phyloP scores from a whole-genome alignment of 2,888 invertebrate species.

The Norana najaformis region DNA sequence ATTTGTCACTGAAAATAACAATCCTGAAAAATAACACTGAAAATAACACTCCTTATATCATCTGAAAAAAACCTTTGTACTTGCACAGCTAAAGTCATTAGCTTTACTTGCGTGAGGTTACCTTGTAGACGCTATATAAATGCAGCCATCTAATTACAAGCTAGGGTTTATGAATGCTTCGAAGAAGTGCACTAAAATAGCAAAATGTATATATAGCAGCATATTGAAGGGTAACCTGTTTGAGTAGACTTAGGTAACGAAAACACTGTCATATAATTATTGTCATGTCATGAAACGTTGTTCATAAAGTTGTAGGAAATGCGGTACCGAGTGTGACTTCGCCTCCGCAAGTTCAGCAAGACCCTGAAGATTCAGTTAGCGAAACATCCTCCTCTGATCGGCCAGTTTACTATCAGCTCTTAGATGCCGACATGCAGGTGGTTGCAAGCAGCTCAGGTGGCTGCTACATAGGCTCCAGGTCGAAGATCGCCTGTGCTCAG shows the following conservation, averaged over 20 bases:
- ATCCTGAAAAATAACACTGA: too few species aligned
- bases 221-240: background rate
- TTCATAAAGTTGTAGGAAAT: background rate
- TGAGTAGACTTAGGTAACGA: background rate
- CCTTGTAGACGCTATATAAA: too few species aligned
- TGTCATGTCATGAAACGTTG: background rate
- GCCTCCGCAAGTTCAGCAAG: background rate
- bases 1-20: too few species aligned
- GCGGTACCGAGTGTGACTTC: background rate
- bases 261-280: background rate
- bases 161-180: too few species aligned
- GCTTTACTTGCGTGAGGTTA: too few species aligned
- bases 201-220: too few species aligned
- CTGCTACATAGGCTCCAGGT: background rate
- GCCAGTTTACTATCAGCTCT: background rate
- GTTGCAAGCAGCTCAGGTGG: background rate
- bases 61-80: background rate
- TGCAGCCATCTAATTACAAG: too few species aligned
- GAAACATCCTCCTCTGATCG: background rate
- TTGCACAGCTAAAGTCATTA: too few species aligned
- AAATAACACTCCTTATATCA: too few species aligned
- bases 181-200: too few species aligned
- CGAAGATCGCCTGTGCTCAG: slow-evolving; percentile 10
- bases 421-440: background rate
- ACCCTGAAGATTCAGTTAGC: background rate